Evolutionary conservation across 2,113 vertebrate genomes (phyloP), one percentile per base, ranked within the genome.

Genomic region (Anarrhichthys ocellatus): DNA sequence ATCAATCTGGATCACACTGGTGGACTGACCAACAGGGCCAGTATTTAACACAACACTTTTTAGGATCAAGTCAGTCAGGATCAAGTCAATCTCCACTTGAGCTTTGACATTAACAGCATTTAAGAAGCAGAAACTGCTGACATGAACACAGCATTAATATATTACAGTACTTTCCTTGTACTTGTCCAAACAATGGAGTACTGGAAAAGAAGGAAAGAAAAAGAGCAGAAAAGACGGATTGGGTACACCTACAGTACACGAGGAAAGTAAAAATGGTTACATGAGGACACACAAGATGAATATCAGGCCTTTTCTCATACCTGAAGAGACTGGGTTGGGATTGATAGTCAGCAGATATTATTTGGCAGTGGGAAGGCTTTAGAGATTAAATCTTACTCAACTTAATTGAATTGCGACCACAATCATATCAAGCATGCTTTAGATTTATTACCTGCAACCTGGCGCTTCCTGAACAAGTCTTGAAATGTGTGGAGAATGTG

Each of bases 361-460:
- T 86, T 44, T 59, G 61, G 3, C 72, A 62, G 59, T 20, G 2
- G 42, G 59, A 76, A 62, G 11, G 36, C 46, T 81, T 76, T 52
- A 14, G 2, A 83, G 75, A 82, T 73, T 20, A 46, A 75, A 69
- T 76, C 80, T 76, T 50, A 73, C n/a, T 79, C 46, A 56, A 63
- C 44, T 58, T 50, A 78, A 80, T 38, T 63, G 48, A 86, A 64
- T 36, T 36, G 42, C 24, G 48, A 32, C 66, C 32, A 34, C 67
- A 75, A 54, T 79, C 20, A 59, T 44, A 76, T 84, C 44, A 81
- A 81, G 73, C 58, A 64, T 46, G 52, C 52, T 73, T 79, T 44
- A 71, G 50, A 86, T 76, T 50, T 81, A 86, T 75, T 76, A 82
- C 44, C 63, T 38, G 62, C n/a, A 42, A 67, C n/a, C 62, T 63